Evolutionary conservation across 1,140 invertebrate genomes (phyloP).

Genomic region (Cephus cinctus): DNA sequence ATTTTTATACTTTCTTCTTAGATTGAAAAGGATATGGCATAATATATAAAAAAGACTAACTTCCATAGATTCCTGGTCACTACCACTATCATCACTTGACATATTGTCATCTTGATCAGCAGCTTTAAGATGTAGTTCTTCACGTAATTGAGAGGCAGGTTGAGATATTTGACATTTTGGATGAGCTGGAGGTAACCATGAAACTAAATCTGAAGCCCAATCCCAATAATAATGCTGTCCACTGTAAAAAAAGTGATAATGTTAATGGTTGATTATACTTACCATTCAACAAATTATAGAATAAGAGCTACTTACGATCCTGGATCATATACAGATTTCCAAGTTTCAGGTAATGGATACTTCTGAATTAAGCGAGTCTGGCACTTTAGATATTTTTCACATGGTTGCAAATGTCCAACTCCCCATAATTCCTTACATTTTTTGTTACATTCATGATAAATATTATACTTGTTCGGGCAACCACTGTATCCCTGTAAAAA

Average conservation of each 20-base stretch:
- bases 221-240: slow-evolving; percentile 96
- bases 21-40: slow-evolving; percentile 11
- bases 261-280: neutral
- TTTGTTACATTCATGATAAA: slow-evolving; percentile 88
- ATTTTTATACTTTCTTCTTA: too few relatives aligned
- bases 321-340: slow-evolving; percentile 93
- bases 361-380: slow-evolving; percentile 78
- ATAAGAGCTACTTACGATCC: slow-evolving; percentile 64
- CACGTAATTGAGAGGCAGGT: slow-evolving; percentile 79
- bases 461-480: slow-evolving; percentile 96
- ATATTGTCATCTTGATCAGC: slow-evolving; percentile 54
- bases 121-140: slow-evolving; percentile 61
- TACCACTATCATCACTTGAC: slow-evolving; percentile 49
- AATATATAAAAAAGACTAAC: slow-evolving; percentile 26
- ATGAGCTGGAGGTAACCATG: slow-evolving; percentile 91
- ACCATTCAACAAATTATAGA: neutral
- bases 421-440: slow-evolving; percentile 91
- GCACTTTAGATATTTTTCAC: slow-evolving; percentile 71
- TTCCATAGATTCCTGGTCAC: slow-evolving; percentile 48
- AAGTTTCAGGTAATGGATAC: slow-evolving; percentile 89
- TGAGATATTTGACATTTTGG: slow-evolving; percentile 80
- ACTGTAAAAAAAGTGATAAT: slow-evolving; percentile 50
- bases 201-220: slow-evolving; percentile 85
- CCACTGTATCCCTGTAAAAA: slow-evolving; percentile 65
- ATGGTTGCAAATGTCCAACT: slow-evolving; percentile 69